Base-by-base conservation (phyloP, 2,113 vertebrate genomes). In the Mustela lutreola region DNA sequence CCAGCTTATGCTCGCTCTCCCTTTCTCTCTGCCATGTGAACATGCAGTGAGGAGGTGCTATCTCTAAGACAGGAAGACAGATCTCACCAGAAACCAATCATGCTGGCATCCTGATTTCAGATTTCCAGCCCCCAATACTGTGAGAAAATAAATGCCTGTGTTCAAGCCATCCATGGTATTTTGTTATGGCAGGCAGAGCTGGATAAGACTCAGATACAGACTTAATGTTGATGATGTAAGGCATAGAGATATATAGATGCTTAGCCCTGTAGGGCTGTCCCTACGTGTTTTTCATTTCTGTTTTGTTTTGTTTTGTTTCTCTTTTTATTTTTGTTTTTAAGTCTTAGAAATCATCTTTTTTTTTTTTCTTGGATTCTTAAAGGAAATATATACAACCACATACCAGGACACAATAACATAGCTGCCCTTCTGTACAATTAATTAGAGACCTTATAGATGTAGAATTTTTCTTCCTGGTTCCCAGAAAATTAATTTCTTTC, bases 391-490 rank as follows among this genome's bases (percentile, higher is more conserved):
- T 36, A 83, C 8, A 53, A 36, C 28, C 82, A 31, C 22, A 81
- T 45, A 24, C 42, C 31, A 63, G 31, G 42, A n/a, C 10, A 86
- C 12, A 78, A 9, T 45, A 91, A 31, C 36, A 33, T 21, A 78
- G 8, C 11, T 71, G 22, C 0, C 33, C 86, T 91, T 96, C 67
- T 79, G 33, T 81, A 15, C 48, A 67, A 78, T 82, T 91, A 88
- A 63, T 71, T 56, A 87, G 60, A 90, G 21, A 91, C 22, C 33
- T 10, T 94, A 45, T n/a, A 12, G 16, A 78, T 50, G 9, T 1
- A 56, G 2, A 11, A 56, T 18, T 80, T 93, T 88, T 93, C 65
- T 48, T 91, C 39, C 42, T 26, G 50, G 39, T 8, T 6, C 10
- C 22, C 67, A 75, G 56, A 33, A 91, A 91, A 58, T 5, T 22